Base-by-base conservation (phyloP, 2,888 invertebrate genomes). In the Elgonia sp. region DNA sequence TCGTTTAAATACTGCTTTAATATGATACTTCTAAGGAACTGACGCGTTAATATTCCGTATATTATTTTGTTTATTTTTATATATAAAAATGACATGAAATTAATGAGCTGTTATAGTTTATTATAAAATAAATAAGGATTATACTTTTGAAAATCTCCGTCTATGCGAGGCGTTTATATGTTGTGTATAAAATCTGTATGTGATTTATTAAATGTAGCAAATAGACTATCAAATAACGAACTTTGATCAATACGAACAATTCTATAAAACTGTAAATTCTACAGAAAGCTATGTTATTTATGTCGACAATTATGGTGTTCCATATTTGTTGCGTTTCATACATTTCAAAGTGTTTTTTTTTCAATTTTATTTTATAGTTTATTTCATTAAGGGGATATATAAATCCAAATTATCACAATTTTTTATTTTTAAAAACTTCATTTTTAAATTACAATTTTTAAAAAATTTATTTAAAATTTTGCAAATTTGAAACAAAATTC, bases 181-280 rank as follows among this genome's bases (percentile, higher is more conserved):
- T 73, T 16, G 80, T 69, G 50, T 86, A 75, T 86, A 75, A 81
- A 85, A 75, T 80, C n/a, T 81, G 73, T 79, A 85, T 79, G 80
- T 20, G 50, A 57, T 67, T 69, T 80, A 53, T 73, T 80, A 75
- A 62, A 76, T 75, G 29, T 42, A 67, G 76, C 63, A 86, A 81
- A 81, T 86, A 81, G 75, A 86, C 86, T 86, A 86, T 81, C 76
- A 86, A 86, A 86, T 55, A 40, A 81, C 53, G 81, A 86, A 76
- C 73, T 81, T 76, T 18, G 60, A 85, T 81, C 70, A 50, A 62
- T 77, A 84, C 10, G 62, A 55, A 76, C 75, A 69, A 76, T 75
- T 75, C 63, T 86, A 81, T 77, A 77, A 82, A 86, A 86, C 37
- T 86, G 86, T 60, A 76, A 86, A 86, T 76, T 70, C 76, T 86